phyloP scores from a whole-genome alignment of 2,888 invertebrate genomes.

The Lochmaea capreae region DNA sequence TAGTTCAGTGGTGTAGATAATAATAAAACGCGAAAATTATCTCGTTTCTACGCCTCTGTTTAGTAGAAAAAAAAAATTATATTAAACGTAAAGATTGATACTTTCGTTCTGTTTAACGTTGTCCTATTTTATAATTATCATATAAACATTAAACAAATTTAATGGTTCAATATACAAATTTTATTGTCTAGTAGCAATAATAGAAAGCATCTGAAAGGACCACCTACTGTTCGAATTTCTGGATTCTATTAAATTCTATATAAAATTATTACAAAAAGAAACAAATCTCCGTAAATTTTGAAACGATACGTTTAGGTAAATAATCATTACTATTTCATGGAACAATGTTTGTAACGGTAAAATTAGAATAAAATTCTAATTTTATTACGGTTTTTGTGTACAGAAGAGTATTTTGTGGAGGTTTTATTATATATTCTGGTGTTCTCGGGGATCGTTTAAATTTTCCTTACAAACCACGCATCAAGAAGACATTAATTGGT shows the following conservation, averaged over 20 bases:
- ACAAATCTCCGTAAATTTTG: conserved; percentile 25
- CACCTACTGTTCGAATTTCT: conserved; percentile 35
- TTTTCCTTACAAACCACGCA: not conserved
- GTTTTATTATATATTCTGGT: conserved; percentile 5
- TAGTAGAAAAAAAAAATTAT: not conserved
- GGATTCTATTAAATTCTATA: conserved; percentile 40
- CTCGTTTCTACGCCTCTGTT: not conserved
- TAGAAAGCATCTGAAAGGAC: conserved; percentile 32
- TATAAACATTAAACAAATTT: conserved; percentile 43
- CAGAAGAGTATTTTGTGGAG: conserved; percentile 3
- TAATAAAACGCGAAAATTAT: too few relatives aligned
- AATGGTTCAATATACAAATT: conserved; percentile 37
- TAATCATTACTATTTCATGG: conserved; percentile 21
- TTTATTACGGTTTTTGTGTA: conserved; percentile 28
- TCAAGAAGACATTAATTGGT: not conserved
- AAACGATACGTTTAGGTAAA: conserved; percentile 25
- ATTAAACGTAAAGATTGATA: conserved; percentile 13
- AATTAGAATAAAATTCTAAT: conserved; percentile 18
- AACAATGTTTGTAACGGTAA: conserved; percentile 19
- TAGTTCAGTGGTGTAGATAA: conserved; percentile 27
- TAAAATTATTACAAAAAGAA: conserved; percentile 41
- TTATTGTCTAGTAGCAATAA: conserved; percentile 32
- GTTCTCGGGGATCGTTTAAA: conserved; percentile 12
- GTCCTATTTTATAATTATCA: conserved; percentile 49
- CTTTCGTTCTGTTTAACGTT: conserved; percentile 51